Conservation (phyloP, 2,113 vertebrate genomes). For the Synchiropus splendidus region DNA sequence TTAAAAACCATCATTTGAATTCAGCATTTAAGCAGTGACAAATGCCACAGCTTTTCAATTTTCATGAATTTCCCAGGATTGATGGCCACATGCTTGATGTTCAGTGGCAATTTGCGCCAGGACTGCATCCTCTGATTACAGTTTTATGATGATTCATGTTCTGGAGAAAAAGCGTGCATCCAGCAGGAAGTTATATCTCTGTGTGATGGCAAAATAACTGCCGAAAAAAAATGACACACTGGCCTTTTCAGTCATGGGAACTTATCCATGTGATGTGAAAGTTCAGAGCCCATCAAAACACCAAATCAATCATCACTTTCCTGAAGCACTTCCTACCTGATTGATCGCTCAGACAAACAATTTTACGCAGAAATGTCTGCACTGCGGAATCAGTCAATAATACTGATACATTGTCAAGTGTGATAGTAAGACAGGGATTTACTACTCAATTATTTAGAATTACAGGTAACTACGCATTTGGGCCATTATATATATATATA, state of each 20-base stretch:
- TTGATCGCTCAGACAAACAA: not conserved
- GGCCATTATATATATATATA: no score
- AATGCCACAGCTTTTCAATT: not conserved
- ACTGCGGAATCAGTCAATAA: no score
- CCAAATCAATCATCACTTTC: not conserved
- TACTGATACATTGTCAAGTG: no score
- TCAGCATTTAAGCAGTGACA: no score
- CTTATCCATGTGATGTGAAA: conserved; percentile 3
- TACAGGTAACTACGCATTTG: no score
- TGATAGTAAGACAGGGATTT: no score
- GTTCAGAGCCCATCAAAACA: not conserved
- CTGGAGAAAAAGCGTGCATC: conserved; percentile 4
- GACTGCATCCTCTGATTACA: conserved; percentile 29
- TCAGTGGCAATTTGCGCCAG: conserved; percentile 21
- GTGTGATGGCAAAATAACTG: conserved; percentile 13
- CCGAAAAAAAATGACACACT: conserved; percentile 2
- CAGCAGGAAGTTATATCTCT: conserved; percentile 14
- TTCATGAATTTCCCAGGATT: conserved; percentile 34
- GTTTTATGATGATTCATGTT: conserved; percentile 22
- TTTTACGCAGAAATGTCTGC: no score
- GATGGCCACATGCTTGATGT: conserved; percentile 29
- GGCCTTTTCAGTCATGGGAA: conserved; percentile 11
- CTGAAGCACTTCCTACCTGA: not conserved
- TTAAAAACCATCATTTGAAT: no score
- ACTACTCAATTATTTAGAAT: no score